Evolutionary conservation across 2,888 invertebrate genomes (phyloP), one percentile per base, ranked within the genome.

Genomic region (Euproctis similis): DNA sequence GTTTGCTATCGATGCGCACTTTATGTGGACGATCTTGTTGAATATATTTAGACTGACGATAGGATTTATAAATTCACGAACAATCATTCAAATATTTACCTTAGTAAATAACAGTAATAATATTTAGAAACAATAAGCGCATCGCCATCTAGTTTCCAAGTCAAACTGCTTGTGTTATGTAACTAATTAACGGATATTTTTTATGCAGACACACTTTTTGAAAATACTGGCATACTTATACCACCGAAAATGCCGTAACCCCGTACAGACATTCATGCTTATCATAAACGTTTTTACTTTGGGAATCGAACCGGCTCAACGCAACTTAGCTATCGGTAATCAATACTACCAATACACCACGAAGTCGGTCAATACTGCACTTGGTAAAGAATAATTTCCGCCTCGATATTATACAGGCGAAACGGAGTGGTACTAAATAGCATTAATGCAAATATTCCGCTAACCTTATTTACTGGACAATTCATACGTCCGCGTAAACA

Each of bases 391-490:
- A 72, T 77, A 74, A 75, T 71, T 67, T 59, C 60, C 56, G 66
- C 67, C 66, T 59, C 66, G 50, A 54, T 53, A 60, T 54, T 68
- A 77, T 77, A 74, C 74, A 75, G 77, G 73, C 74, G 58, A 68
- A 65, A 59, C 56, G 57, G 68, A 68, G 52, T 62, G 66, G 66
- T 66, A 68, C 68, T 76, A 76, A 77, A 76, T 72, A 71, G 69
- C 67, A 75, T 71, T 70, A 70, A 76, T 57, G 70, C 60, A 72
- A 73, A 73, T 74, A 78, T 76, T 77, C 68, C 70, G 69, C 75
- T 72, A 75, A 72, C 69, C 76, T 78, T 84, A 81, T 82, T 82
- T 81, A 81, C 75, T 71, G 78, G 71, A 82, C 82, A 80, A 82
- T 84, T 81, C 82, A 82, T 72, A 81, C 73, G 82, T 84, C 81